Evolutionary conservation across 2,888 invertebrate genomes (phyloP), one percentile per base, ranked within the genome.

Genomic region (Nebria salina): DNA sequence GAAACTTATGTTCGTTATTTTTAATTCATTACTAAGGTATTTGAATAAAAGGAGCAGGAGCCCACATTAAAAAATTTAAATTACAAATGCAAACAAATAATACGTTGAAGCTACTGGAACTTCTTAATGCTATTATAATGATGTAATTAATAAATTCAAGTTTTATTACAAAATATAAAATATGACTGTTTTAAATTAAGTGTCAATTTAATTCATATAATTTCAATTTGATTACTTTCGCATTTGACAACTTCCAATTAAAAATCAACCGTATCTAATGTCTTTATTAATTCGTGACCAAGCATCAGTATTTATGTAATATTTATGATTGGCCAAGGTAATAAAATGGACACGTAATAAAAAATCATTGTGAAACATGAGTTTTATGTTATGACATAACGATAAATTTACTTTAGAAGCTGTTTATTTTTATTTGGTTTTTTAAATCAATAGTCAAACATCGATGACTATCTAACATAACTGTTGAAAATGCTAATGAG

Each of bases 201-300:
- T 54, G 13, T 54, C 54, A 54, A 54, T 54, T 54, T 54, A 54
- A 54, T 11, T 54, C 54, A 8, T 1, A 54, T 54, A 54, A 11
- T 11, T 11, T 54, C 4, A 54, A 54, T 54, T 6, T 54, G 54
- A 54, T 54, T 8, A 13, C 7, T 54, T 54, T 7, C 54, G 54
- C 54, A 54, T 54, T 54, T 54, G 54, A 11, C 54, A 11, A 54
- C 54, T 54, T n/a, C 8, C 26, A 20, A 68, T 68, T 68, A 26
- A n/a, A 68, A 25, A 68, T 68, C 68, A 68, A 68, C 20, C 68
- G 13, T 68, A 6, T n/a, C 68, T 68, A 68, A 68, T 68, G 11
- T 25, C 26, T 68, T 15, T 68, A 68, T 68, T 68, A 68, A 68
- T 25, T 68, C 9, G 13, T 54, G 54, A 54, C 54, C 54, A 54